A percentile compares a stretch with the other conserved stretches of the same genome.
phyloP scores from a whole-genome alignment of 64 coral and sea anemone species.

The Cladopsammia gracilis region DNA sequence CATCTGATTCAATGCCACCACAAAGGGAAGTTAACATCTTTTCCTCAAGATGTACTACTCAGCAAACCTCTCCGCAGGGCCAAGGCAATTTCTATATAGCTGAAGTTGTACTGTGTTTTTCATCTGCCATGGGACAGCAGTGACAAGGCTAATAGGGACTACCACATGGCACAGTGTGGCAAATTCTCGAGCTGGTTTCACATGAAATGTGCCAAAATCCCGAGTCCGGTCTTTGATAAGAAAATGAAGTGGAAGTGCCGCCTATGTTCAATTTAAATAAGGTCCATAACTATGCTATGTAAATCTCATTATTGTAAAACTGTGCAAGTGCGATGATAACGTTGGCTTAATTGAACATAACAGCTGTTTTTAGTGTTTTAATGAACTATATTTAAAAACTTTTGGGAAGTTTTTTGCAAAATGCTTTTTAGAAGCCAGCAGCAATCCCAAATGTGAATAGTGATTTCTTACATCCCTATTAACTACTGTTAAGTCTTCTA shows the following conservation, averaged over 20 bases:
- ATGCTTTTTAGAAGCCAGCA: too few relatives aligned
- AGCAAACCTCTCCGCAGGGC: slow-evolving; percentile 21
- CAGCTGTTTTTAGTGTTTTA: too few relatives aligned
- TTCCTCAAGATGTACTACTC: background rate
- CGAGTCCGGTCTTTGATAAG: slow-evolving; percentile 27
- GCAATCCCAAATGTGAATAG: too few relatives aligned
- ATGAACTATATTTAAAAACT: too few relatives aligned
- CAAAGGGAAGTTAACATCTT: slow-evolving; percentile 28
- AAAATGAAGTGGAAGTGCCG: slow-evolving; percentile 8
- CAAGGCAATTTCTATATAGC: slow-evolving; percentile 20
- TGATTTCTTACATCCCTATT: too few relatives aligned
- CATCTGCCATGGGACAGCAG: slow-evolving; percentile 16
- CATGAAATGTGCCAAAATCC: slow-evolving; percentile 32
- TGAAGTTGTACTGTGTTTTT: slow-evolving; percentile 27
- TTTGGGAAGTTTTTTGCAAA: too few relatives aligned
- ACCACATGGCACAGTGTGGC: slow-evolving; percentile 41
- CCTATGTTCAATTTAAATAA: slow-evolving; percentile 35
- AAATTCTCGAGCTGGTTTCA: slow-evolving; percentile 41
- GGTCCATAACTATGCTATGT: background rate
- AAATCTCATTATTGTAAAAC: too few relatives aligned
- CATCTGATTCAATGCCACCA: slow-evolving; percentile 18
- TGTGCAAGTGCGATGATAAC: too few relatives aligned
- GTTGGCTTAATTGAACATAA: too few relatives aligned
- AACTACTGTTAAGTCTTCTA: too few relatives aligned
- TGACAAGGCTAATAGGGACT: background rate